Conservation (phyloP, 30 jellyfish, hydroid and myxozoan species). For the Cassiopea xamachana region DNA sequence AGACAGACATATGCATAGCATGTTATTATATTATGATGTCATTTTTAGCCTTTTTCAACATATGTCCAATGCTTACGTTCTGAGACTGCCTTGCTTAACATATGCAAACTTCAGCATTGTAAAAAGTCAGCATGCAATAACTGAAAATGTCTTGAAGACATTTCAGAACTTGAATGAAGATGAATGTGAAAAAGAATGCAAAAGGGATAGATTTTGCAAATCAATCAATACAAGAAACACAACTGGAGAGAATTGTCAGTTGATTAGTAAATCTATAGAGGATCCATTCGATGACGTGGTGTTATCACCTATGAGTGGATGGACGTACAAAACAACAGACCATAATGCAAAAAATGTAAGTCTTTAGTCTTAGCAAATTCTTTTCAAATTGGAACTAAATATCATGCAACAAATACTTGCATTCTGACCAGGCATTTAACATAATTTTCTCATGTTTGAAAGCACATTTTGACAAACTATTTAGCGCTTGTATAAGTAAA, state of each 20-base stretch:
- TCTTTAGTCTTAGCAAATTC: too few species aligned
- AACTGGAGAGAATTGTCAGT: conserved; percentile 10
- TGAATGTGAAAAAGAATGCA: conserved; percentile 16
- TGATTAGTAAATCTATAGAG: conserved; percentile 16
- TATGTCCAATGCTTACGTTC: neutral
- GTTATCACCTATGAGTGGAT: neutral
- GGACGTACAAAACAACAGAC: conserved; percentile 35
- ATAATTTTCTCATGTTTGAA: too few species aligned
- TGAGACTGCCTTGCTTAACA: conserved; percentile 18
- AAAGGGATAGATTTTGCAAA: neutral
- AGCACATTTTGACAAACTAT: too few species aligned
- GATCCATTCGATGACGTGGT: neutral
- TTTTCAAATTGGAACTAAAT: too few species aligned
- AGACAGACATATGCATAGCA: too few species aligned
- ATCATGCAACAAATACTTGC: too few species aligned
- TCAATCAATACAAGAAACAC: conserved; percentile 11
- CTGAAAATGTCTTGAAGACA: neutral
- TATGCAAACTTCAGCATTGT: conserved; percentile 36
- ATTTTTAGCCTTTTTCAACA: neutral
- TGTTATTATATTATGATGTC: too few species aligned
- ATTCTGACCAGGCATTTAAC: too few species aligned
- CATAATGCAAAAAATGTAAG: conserved; percentile 15
- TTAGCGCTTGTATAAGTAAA: too few species aligned
- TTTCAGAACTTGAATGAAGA: neutral
- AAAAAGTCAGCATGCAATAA: neutral